Conservation (phyloP, 1,140 invertebrate species). For the Lerema accius region DNA sequence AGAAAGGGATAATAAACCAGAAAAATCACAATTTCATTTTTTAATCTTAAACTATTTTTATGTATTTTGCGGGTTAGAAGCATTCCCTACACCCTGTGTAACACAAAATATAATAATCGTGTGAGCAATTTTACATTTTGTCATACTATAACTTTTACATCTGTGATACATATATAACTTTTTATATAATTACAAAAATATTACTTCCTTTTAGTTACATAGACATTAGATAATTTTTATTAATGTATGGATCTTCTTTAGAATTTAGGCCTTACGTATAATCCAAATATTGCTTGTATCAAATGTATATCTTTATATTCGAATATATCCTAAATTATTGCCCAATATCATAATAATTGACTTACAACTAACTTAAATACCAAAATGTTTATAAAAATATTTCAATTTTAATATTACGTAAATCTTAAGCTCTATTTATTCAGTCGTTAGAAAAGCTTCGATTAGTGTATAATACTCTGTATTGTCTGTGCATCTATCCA, state of each 20-base stretch:
- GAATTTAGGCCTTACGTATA: slow-evolving; percentile 50
- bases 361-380: slow-evolving; percentile 47
- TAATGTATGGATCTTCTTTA: slow-evolving; percentile 28
- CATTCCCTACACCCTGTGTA: background rate
- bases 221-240: slow-evolving; percentile 1
- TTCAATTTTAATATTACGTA: slow-evolving; percentile 35
- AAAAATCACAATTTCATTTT: too few relatives aligned
- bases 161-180: background rate
- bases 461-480: slow-evolving; percentile 17
- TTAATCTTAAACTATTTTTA: background rate
- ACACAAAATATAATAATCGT: background rate
- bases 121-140: background rate
- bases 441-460: slow-evolving; percentile 47
- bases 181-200: background rate
- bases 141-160: background rate
- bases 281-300: slow-evolving; percentile 40
- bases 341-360: slow-evolving; percentile 54
- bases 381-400: slow-evolving; percentile 58
- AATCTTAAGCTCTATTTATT: slow-evolving; percentile 56
- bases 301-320: slow-evolving; percentile 49
- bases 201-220: background rate
- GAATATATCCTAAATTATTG: slow-evolving; percentile 69
- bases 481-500: too few relatives aligned
- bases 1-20: too few relatives aligned
- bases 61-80: background rate